phyloP scores from a whole-genome alignment of 1,140 invertebrate genomes.

The Drosophila ohnishii region DNA sequence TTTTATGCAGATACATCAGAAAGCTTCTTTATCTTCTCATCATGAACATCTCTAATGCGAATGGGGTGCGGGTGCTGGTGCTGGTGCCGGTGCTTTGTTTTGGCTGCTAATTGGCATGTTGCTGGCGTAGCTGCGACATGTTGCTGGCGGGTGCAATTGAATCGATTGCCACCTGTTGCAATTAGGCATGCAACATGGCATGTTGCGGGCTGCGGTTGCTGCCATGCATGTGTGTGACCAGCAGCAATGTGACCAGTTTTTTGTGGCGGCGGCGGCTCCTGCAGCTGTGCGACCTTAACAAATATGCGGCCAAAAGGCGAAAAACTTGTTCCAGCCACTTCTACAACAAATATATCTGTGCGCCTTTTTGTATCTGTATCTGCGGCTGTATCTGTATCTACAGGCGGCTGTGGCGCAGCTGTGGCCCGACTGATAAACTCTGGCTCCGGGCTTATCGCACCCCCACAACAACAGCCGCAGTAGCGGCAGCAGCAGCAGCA shows the following conservation, averaged over 20 bases:
- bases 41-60: background rate
- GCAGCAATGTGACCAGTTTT: conserved; percentile 65
- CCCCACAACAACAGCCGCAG: conserved; percentile 63
- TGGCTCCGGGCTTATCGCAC: conserved; percentile 69
- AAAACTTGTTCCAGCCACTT: conserved; percentile 67
- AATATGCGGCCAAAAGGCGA: conserved; percentile 63
- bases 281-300: conserved; percentile 81
- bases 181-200: conserved; percentile 80
- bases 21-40: background rate
- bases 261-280: conserved; percentile 10
- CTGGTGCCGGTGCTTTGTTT: conserved; percentile 17
- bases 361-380: conserved; percentile 38
- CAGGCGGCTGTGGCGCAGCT: conserved; percentile 29
- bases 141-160: conserved; percentile 43
- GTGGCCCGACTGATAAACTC: conserved; percentile 63
- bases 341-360: conserved; percentile 29
- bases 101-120: conserved; percentile 49
- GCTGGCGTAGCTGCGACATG: conserved; percentile 38
- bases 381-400: conserved; percentile 54
- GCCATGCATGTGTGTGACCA: conserved; percentile 65
- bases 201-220: conserved; percentile 53
- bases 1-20: background rate
- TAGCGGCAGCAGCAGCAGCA: conserved; percentile 21
- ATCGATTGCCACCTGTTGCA: conserved; percentile 77
- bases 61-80: conserved; percentile 8